Evolutionary conservation across 1,140 invertebrate species (phyloP), one percentile per base, ranked within the genome.

Genomic region (Aphis craccivora): DNA sequence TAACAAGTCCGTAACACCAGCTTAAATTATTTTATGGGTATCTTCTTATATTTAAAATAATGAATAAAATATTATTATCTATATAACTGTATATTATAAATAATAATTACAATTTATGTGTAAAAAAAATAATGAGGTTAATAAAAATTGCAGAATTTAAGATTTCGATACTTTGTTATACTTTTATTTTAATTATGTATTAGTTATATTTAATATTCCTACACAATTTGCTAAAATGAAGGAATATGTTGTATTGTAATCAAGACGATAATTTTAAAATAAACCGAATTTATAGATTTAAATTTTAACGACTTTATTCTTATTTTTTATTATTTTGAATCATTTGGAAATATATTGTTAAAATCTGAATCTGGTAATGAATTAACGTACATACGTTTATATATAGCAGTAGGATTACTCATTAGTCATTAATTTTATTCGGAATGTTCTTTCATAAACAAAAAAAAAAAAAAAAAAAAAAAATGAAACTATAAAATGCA

Each of bases 381-480:
- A 83, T 83, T 83, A 23, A 67, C 30, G 60, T 67, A 30, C 9
- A 67, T 14, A 30, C 60, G 11, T 67, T 67, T n/a, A 67, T 67
- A 83, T 40, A 83, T 40, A 83, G 22, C 18, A 6, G 22, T 7
- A 37, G 1, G 37, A 83, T 83, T 83, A 83, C 37, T 9, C 37
- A 37, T 83, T 83, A 83, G 81, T 40, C 81, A 37, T 83, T 83
- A 23, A 40, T 40, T 40, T 37, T 83, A 83, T 37, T 81, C 35
- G n/a, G 76, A 81, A 81, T 81, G 76, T 67, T 67, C 76, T 81
- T 81, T 81, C 35, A 81, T 81, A 35, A 37, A 81, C 22, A 81
- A 20, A 76, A 76, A 76, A 35, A 35, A 76, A n/a, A n/a, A n/a
- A 81, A 81, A 35, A 76, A 11, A 25, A 30, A 76, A 18, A 37